A percentile compares a stretch with the other conserved stretches of the same genome.
Conservation (phyloP, 2,113 vertebrate species). For the human region GRCh38 chr12:78680001-78680500, state of each 20-base stretch:
- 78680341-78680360: background rate
- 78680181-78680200: background rate
- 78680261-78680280: background rate
- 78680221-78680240: background rate
- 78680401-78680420: background rate
- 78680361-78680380: background rate
- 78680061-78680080: background rate
- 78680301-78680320: background rate
- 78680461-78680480: background rate
- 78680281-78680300: background rate
- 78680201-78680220: background rate
- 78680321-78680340: background rate
- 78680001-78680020: background rate
- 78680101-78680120: background rate
- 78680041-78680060: background rate
- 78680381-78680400: background rate
- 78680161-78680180: conserved; percentile 16
- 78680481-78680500: background rate
- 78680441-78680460: background rate
- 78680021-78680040: background rate
- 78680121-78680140: conserved; percentile 25
- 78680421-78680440: background rate
- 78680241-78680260: background rate
- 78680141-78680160: background rate
- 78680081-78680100: background rate